These are phyloP conservation scores for Acleris cristana DNA, from an alignment of 2,888 invertebrate genomes.

Conservation along the genomic window DNA sequence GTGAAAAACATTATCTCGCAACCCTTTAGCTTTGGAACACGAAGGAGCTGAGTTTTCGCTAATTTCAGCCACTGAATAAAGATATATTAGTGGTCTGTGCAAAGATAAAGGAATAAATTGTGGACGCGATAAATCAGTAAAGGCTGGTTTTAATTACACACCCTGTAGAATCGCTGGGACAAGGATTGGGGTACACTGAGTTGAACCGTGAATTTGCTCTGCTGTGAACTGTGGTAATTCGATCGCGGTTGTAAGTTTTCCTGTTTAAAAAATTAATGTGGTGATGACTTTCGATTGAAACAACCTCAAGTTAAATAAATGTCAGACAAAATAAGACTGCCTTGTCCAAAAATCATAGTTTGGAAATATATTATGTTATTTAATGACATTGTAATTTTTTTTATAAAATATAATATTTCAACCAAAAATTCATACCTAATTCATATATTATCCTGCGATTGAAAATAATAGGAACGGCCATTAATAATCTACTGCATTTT, in stretches of 20 bases:
- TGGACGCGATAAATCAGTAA: slow-evolving; percentile 80
- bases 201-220: slow-evolving; percentile 40
- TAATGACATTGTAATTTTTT: slow-evolving; percentile 2
- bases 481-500: too few relatives aligned
- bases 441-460: too few relatives aligned
- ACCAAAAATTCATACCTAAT: too few relatives aligned
- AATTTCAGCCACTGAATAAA: slow-evolving; percentile 80
- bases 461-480: too few relatives aligned
- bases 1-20: slow-evolving; percentile 58
- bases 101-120: slow-evolving; percentile 83
- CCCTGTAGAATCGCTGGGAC: slow-evolving; percentile 57
- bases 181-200: slow-evolving; percentile 38
- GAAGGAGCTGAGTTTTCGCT: slow-evolving; percentile 66
- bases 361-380: slow-evolving; percentile 22
- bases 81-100: slow-evolving; percentile 80
- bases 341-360: too few relatives aligned
- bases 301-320: too few relatives aligned
- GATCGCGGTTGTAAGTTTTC: too few relatives aligned
- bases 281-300: too few relatives aligned
- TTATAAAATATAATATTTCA: too few relatives aligned
- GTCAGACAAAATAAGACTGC: too few relatives aligned
- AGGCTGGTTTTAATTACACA: slow-evolving; percentile 82
- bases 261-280: too few relatives aligned
- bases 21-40: slow-evolving; percentile 60
- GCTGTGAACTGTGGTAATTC: too few relatives aligned